Percentiles rank a stretch among this genome's conserved stretches.
Conservation (phyloP, 2,888 invertebrate species). For the Noctua janthina region DNA sequence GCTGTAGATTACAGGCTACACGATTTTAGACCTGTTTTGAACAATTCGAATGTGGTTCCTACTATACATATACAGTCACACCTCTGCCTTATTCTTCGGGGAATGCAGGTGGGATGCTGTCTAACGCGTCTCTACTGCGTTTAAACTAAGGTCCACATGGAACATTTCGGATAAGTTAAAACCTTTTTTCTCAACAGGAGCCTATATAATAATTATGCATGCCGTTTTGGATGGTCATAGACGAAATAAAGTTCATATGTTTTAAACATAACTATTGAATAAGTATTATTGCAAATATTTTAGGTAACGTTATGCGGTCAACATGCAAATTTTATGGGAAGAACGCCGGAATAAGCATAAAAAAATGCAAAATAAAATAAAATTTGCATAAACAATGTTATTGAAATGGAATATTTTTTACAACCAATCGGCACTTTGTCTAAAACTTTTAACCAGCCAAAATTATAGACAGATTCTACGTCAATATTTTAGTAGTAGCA, state of each 20-base stretch:
- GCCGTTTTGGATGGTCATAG: background rate
- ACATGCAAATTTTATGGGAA: slow-evolving; percentile 41
- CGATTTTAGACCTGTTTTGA: background rate
- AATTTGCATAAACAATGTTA: slow-evolving; percentile 31
- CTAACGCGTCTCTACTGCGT: background rate
- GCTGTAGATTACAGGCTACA: background rate
- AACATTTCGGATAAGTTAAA: background rate
- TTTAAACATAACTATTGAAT: slow-evolving; percentile 25
- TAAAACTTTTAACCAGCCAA: background rate
- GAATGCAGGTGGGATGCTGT: background rate
- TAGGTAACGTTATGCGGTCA: slow-evolving; percentile 7
- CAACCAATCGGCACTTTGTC: background rate
- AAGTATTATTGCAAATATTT: slow-evolving; percentile 6
- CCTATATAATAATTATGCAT: background rate
- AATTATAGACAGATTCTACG: background rate
- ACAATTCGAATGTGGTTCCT: background rate
- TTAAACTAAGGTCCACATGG: background rate
- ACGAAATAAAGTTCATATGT: background rate
- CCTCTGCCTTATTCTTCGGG: background rate
- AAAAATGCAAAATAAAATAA: slow-evolving; percentile 29
- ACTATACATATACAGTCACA: background rate
- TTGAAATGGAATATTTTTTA: slow-evolving; percentile 7
- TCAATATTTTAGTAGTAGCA: background rate
- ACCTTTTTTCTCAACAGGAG: background rate
- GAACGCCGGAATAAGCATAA: slow-evolving; percentile 17